Evolutionary conservation across 2,888 invertebrate species (phyloP).

Genomic region (Napeogenes sylphis): DNA sequence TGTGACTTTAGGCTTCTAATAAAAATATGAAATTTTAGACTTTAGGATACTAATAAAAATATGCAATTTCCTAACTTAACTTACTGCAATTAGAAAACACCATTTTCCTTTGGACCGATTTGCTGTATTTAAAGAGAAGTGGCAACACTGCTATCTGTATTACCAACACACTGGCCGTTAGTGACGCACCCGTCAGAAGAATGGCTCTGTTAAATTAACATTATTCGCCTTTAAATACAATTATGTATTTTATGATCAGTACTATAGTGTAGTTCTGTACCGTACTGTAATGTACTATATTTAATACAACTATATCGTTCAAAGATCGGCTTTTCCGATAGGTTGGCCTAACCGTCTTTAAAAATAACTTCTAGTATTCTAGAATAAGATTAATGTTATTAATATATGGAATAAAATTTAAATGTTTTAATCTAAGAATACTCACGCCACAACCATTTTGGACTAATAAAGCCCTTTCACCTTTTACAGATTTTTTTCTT

Average conservation of each 20-base stretch:
- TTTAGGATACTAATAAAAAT: too few relatives aligned
- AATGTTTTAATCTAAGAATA: background rate
- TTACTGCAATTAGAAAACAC: constrained; percentile 87
- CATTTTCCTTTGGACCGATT: constrained; percentile 82
- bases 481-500: constrained; percentile 22
- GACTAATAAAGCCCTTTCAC: constrained; percentile 14
- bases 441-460: constrained; percentile 45
- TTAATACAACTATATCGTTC: background rate
- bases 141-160: constrained; percentile 83
- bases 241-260: too few relatives aligned
- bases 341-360: too few relatives aligned
- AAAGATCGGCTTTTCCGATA: too few relatives aligned
- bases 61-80: constrained; percentile 41
- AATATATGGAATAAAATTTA: too few relatives aligned
- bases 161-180: constrained; percentile 66
- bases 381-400: too few relatives aligned
- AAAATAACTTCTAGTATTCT: too few relatives aligned
- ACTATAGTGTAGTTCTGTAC: too few relatives aligned
- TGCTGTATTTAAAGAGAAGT: constrained; percentile 83
- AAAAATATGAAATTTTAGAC: too few relatives aligned
- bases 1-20: background rate
- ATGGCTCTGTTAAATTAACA: constrained; percentile 38
- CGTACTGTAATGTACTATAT: too few relatives aligned
- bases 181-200: constrained; percentile 52
- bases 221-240: background rate